A percentile compares a stretch with the other conserved stretches of the same genome.
Conservation (phyloP, 2,888 invertebrate genomes). For the Yponomeuta malinellus region DNA sequence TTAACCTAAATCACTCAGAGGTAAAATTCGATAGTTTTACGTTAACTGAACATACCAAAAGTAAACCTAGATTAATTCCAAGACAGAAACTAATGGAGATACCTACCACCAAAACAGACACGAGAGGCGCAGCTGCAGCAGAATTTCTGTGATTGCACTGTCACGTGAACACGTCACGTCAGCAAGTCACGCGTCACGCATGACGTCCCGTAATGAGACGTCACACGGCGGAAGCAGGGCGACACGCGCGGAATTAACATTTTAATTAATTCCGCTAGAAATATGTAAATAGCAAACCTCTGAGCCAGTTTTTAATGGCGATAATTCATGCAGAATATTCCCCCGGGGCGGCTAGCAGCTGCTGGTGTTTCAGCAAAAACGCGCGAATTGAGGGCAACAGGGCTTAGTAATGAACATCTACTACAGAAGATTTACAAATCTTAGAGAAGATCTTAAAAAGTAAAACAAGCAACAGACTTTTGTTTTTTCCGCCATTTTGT, state of each 20-base stretch:
- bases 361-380: neutral
- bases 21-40: too few relatives aligned
- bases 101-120: too few relatives aligned
- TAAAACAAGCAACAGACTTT: too few relatives aligned
- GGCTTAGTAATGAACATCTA: neutral
- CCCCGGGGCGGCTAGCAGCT: neutral
- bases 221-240: neutral
- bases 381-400: neutral
- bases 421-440: neutral
- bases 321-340: constrained; percentile 2
- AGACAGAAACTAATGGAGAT: too few relatives aligned
- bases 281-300: constrained; percentile 8
- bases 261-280: constrained; percentile 7
- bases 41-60: too few relatives aligned
- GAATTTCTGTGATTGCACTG: neutral
- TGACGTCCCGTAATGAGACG: neutral
- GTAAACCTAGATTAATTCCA: too few relatives aligned
- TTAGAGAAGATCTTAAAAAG: too few relatives aligned
- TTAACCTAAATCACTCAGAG: too few relatives aligned
- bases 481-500: too few relatives aligned
- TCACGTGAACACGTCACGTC: neutral
- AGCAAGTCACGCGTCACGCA: neutral
- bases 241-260: constrained; percentile 4
- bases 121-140: neutral
- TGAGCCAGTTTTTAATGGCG: neutral